These are phyloP conservation scores for Macrotis lagotis DNA, from an alignment of 2,113 vertebrate species.

Conservation along the genomic window DNA sequence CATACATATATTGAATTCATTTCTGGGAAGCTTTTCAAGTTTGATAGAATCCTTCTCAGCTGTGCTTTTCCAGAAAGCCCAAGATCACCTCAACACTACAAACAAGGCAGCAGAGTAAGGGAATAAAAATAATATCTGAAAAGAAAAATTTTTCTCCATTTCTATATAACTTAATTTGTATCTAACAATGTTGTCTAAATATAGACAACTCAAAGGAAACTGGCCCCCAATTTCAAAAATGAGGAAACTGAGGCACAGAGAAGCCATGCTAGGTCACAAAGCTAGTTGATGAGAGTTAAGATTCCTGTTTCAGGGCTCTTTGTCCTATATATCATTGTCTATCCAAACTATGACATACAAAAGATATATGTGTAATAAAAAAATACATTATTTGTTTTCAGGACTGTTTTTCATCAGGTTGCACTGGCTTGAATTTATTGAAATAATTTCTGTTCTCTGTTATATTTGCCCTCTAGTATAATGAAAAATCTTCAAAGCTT, in stretches of 20 bases:
- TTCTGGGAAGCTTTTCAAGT: background rate
- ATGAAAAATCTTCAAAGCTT: background rate
- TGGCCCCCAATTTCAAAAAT: background rate
- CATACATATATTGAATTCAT: background rate
- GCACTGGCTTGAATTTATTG: background rate
- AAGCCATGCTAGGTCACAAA: background rate
- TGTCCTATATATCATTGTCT: background rate
- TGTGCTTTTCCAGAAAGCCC: background rate
- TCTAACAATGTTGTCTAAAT: background rate
- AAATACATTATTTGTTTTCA: background rate
- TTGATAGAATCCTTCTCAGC: background rate
- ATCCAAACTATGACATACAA: background rate
- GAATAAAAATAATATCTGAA: background rate
- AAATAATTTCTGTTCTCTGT: constrained; percentile 13
- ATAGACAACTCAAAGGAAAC: background rate
- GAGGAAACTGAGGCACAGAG: background rate
- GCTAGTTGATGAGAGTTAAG: background rate
- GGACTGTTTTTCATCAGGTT: background rate
- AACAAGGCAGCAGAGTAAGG: background rate
- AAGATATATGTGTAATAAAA: background rate
- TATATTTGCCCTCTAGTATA: background rate
- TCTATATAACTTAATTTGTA: constrained; percentile 34
- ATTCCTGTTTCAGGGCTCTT: background rate
- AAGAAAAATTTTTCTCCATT: constrained; percentile 20
- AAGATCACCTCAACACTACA: background rate